Conservation (phyloP, 2,888 invertebrate species). For the Mantis religiosa region DNA sequence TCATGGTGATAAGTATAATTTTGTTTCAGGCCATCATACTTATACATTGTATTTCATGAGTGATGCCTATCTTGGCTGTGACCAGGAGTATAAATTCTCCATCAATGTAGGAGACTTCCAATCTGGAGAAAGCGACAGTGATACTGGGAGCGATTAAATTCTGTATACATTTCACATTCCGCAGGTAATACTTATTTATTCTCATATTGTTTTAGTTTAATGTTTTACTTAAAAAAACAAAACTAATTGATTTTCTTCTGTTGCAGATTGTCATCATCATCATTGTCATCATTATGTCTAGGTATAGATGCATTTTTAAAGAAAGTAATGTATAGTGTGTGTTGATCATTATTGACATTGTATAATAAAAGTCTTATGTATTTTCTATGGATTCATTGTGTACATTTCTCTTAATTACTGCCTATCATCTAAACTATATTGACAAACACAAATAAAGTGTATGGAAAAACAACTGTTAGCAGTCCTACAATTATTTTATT, state of each 20-base stretch:
- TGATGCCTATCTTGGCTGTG: conserved; percentile 97
- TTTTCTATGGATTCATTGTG: neutral
- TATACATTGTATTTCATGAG: conserved; percentile 99
- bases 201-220: neutral
- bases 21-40: conserved; percentile 67
- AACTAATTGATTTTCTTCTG: neutral
- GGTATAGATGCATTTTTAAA: neutral
- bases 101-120: conserved; percentile 76
- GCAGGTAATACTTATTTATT: neutral
- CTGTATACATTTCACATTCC: conserved; percentile 12
- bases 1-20: neutral
- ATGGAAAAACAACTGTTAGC: neutral
- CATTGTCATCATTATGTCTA: neutral
- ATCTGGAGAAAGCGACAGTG: conserved; percentile 43
- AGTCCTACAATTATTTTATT: neutral
- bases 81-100: conserved; percentile 96
- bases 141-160: conserved; percentile 25
- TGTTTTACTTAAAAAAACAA: neutral
- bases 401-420: neutral
- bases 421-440: neutral
- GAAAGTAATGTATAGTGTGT: neutral
- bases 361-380: neutral
- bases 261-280: neutral
- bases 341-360: neutral
- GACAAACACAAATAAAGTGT: neutral